A percentile compares a stretch with the other conserved stretches of the same genome.
Conservation (phyloP, 2,113 vertebrate species). For the Grantiella picta region DNA sequence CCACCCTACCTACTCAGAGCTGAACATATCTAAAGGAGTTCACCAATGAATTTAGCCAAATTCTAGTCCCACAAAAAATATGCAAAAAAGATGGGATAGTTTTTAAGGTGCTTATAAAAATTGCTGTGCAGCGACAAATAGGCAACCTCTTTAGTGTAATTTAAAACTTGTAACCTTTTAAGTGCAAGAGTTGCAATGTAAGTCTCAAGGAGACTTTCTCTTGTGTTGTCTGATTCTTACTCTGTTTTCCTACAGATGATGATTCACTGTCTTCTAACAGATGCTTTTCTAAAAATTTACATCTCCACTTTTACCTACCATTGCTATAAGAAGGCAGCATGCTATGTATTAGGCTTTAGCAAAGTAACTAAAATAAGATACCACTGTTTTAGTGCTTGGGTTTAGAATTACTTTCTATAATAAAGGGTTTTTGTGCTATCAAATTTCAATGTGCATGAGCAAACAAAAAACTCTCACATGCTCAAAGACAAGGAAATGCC, state of each 20-base stretch:
- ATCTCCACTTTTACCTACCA: neutral
- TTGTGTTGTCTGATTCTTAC: neutral
- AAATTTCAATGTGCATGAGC: conserved; percentile 41
- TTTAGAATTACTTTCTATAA: conserved; percentile 38
- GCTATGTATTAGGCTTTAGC: neutral
- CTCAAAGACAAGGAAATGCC: conserved; percentile 54
- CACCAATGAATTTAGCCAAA: neutral
- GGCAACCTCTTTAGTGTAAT: neutral
- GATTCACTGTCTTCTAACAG: neutral
- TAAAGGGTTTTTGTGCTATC: conserved; percentile 55
- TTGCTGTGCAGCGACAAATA: neutral
- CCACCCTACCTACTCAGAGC: neutral
- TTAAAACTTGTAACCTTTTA: neutral
- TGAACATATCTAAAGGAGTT: neutral
- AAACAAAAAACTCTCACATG: conserved; percentile 62
- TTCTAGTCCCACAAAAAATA: neutral
- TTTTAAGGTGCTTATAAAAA: neutral
- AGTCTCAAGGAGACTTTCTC: neutral
- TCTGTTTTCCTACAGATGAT: neutral
- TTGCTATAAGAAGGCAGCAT: neutral
- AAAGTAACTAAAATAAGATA: conserved; percentile 7
- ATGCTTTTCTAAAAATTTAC: neutral
- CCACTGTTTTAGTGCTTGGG: neutral
- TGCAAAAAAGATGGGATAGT: neutral
- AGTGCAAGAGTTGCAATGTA: neutral